A percentile compares a stretch with the other conserved stretches of the same genome.
Conservation (phyloP, 2,797 vertebrate species). For the Cyclura pinguis region DNA sequence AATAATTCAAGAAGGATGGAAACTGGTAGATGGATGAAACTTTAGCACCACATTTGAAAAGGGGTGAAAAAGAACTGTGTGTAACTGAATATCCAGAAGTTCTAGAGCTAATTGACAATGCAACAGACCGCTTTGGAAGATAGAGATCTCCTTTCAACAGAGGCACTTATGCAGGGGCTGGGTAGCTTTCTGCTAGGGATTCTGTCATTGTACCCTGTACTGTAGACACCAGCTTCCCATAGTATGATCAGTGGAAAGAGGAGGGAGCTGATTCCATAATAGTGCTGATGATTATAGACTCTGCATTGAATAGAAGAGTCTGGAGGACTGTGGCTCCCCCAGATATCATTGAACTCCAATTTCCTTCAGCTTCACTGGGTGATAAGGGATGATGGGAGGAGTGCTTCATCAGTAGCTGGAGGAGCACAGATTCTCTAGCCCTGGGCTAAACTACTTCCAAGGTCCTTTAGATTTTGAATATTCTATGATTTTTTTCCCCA, state of each 20-base stretch:
- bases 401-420: background rate
- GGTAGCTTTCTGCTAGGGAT: background rate
- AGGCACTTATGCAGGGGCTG: background rate
- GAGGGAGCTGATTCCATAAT: background rate
- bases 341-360: background rate
- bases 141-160: background rate
- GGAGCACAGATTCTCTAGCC: background rate
- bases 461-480: background rate
- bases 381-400: background rate
- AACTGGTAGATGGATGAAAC: conserved; percentile 14
- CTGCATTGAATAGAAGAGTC: background rate
- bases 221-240: background rate
- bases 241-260: too few relatives aligned
- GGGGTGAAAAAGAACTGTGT: conserved; percentile 5
- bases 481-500: background rate
- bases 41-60: conserved; percentile 24
- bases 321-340: background rate
- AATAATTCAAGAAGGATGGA: conserved; percentile 26
- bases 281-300: background rate
- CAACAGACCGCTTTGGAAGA: background rate
- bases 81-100: background rate
- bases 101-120: background rate
- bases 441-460: background rate
- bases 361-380: background rate
- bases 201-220: background rate